Evolutionary conservation across 2,888 invertebrate species (phyloP), one percentile per base, ranked within the genome.

Genomic region (Venusia cambrica): DNA sequence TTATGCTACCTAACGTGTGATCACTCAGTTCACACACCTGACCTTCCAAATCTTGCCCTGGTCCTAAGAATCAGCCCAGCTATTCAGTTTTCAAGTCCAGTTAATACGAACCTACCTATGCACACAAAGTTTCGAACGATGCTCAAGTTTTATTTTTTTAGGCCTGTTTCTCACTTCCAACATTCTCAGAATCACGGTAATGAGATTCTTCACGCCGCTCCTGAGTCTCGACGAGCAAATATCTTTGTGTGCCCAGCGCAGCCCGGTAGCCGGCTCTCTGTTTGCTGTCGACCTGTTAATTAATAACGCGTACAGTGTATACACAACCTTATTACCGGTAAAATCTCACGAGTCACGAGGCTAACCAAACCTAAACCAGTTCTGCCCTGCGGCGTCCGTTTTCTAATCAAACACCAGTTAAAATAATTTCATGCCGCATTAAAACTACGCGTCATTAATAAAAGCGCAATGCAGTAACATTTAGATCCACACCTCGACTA

Each of bases 251-350:
- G 57, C 76, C 50, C 34, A 81, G 85, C 79, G 83, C 83, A 77
- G 72, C 59, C 72, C 85, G 60, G 85, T 84, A 87, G 85, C 85
- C 69, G 66, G 26, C 71, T 64, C 69, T 67, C 75, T 85, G 80
- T 85, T 87, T 87, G 75, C 83, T 84, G 85, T 85, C 85, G 83
- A 87, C 78, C 79, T 84, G 85, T 78, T 87, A 87, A 87, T 87
- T 87, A 87, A 87, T 85, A 85, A 87, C 84, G 70, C 69, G 79
- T 64, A 64, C 72, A 63, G 62, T 84, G 81, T 84, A 68, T 84
- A 78, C 85, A 79, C 81, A 80, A 80, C 84, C 85, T 87, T 87
- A 87, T 87, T 87, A 85, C 85, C 67, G 70, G 84, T 85, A 84
- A 80, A 83, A 87, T 85, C 80, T 83, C 79, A 84, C 84, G 72